phyloP scores from a whole-genome alignment of 1,140 invertebrate species.

The Atta colombica region DNA sequence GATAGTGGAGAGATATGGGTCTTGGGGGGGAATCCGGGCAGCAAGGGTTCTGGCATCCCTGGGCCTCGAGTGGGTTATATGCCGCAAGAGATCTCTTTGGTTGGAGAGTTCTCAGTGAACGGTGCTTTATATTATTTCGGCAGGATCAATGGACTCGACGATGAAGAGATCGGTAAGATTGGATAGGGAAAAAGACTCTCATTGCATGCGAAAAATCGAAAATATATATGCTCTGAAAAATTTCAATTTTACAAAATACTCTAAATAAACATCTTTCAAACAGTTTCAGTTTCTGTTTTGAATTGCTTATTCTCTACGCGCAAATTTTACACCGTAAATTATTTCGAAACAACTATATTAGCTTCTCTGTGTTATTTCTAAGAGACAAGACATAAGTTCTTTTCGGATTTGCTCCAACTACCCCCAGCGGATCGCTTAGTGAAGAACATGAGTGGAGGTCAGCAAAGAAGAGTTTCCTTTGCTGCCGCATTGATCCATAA shows the following conservation, averaged over 20 bases:
- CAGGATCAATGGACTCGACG: constrained; percentile 92
- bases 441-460: constrained; percentile 93
- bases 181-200: not conserved
- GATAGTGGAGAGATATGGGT: constrained; percentile 93
- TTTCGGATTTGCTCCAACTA: constrained; percentile 91
- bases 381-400: constrained; percentile 89
- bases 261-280: not conserved
- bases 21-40: constrained; percentile 92
- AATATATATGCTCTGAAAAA: not conserved
- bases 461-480: constrained; percentile 95
- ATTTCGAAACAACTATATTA: not conserved
- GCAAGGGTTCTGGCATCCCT: constrained; percentile 91
- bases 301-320: not conserved
- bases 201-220: not conserved
- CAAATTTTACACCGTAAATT: not conserved
- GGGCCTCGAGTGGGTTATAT: constrained; percentile 94
- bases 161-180: constrained; percentile 87
- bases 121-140: constrained; percentile 96
- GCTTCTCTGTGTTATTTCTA: not conserved
- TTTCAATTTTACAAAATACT: not conserved
- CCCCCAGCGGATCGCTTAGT: constrained; percentile 89
- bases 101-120: constrained; percentile 94
- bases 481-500: constrained; percentile 95
- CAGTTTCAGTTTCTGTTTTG: not conserved
- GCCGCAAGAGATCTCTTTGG: constrained; percentile 96